Percentiles rank a stretch among this genome's conserved stretches.
These are phyloP conservation scores for Augochlorella aurata DNA, from an alignment of 2,888 invertebrate species.

Conservation along the genomic window DNA sequence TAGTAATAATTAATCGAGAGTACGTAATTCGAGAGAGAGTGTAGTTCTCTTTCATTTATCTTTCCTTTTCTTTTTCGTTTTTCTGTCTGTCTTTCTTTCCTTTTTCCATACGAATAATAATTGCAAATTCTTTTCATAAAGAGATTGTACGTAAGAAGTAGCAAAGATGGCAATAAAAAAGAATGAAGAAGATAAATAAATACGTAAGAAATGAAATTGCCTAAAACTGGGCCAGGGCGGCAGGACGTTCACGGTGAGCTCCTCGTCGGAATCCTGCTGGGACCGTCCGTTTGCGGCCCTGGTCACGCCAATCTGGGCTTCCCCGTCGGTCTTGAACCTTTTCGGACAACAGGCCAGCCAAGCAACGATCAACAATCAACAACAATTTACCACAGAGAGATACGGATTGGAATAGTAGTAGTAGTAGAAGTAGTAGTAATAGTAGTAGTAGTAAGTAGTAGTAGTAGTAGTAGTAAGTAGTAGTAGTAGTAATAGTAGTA, in stretches of 20 bases:
- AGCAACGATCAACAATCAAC: constrained; percentile 81
- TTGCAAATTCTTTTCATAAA: background rate
- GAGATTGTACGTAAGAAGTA: constrained; percentile 65
- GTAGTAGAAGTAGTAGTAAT: background rate
- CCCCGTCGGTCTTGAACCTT: constrained; percentile 82
- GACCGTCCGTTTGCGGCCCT: constrained; percentile 76
- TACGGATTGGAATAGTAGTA: constrained; percentile 24
- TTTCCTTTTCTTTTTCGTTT: background rate
- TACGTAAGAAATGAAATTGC: constrained; percentile 82
- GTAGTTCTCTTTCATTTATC: background rate
- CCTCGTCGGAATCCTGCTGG: constrained; percentile 81
- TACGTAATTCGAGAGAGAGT: constrained; percentile 43
- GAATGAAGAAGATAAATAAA: constrained; percentile 78
- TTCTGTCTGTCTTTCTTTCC: background rate
- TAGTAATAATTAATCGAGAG: constrained; percentile 53
- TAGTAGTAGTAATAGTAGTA: too few species aligned
- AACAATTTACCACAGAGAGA: constrained; percentile 67
- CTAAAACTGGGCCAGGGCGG: constrained; percentile 82
- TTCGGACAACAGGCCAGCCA: constrained; percentile 79
- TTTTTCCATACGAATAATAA: background rate
- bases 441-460: background rate
- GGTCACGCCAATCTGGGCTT: constrained; percentile 78
- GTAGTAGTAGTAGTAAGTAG: background rate
- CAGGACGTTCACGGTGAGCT: constrained; percentile 82
- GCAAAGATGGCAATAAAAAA: constrained; percentile 71